Percentiles rank a stretch among this genome's conserved stretches.
These are phyloP conservation scores for Trichonephila inaurata DNA, from an alignment of 1,140 invertebrate species.

Conservation along the genomic window DNA sequence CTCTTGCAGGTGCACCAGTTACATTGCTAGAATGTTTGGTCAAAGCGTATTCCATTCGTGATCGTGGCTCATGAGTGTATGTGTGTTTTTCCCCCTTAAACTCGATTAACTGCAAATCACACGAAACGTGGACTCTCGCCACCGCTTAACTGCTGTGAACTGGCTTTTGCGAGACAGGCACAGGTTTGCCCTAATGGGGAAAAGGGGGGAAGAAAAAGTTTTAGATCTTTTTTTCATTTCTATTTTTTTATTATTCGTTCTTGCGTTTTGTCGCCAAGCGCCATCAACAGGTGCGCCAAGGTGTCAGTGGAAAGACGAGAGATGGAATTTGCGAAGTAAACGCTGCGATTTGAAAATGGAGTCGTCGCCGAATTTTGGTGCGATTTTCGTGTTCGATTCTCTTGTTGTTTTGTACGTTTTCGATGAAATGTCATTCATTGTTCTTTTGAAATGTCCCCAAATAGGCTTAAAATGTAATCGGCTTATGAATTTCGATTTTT, in stretches of 20 bases:
- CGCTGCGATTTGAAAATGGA: background rate
- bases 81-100: constrained; percentile 21
- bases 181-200: constrained; percentile 54
- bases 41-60: constrained; percentile 61
- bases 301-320: background rate
- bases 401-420: too few species aligned
- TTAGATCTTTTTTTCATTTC: background rate
- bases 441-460: too few species aligned
- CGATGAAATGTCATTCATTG: too few species aligned
- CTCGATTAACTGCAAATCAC: constrained; percentile 34
- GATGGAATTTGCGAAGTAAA: background rate
- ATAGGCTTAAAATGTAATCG: too few species aligned
- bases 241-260: constrained; percentile 16
- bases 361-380: too few species aligned
- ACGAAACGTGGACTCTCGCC: constrained; percentile 25
- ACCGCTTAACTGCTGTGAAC: constrained; percentile 39
- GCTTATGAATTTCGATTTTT: too few species aligned
- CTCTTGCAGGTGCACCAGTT: constrained; percentile 34
- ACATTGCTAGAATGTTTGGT: constrained; percentile 1
- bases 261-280: constrained; percentile 29
- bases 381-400: too few species aligned
- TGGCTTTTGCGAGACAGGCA: constrained; percentile 45
- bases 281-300: constrained; percentile 25
- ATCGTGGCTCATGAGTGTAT: background rate
- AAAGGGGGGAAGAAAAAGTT: constrained; percentile 47